Conservation (phyloP, 2,113 vertebrate genomes). For the Antennarius striatus region DNA sequence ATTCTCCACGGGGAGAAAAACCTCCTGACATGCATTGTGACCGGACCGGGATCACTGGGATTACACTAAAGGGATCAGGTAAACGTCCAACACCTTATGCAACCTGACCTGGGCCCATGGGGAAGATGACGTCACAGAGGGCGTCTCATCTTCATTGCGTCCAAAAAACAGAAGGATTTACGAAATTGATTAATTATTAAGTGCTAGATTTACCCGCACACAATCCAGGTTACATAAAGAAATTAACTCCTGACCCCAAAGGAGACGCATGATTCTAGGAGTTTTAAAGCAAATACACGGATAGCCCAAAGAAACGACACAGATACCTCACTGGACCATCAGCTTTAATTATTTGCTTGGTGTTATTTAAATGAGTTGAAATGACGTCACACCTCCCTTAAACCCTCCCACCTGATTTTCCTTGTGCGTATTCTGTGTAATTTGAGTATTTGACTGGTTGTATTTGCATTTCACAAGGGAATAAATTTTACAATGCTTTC, state of each 20-base stretch:
- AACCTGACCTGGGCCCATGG: background rate
- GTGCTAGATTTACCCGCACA: background rate
- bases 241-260: background rate
- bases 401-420: too few relatives aligned
- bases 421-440: too few relatives aligned
- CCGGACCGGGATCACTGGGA: constrained; percentile 23
- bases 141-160: background rate
- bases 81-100: constrained; percentile 14
- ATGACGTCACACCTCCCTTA: too few relatives aligned
- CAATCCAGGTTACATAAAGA: background rate
- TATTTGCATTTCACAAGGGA: too few relatives aligned
- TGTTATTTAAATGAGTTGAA: too few relatives aligned
- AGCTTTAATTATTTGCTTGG: too few relatives aligned
- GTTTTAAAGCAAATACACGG: background rate
- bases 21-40: constrained; percentile 8
- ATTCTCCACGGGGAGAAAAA: background rate
- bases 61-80: constrained; percentile 46
- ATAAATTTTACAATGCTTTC: too few relatives aligned
- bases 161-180: background rate
- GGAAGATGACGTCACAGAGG: background rate
- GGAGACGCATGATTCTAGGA: background rate
- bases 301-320: too few relatives aligned
- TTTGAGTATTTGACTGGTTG: too few relatives aligned
- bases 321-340: too few relatives aligned
- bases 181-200: too few relatives aligned